These are phyloP conservation scores for Aphaenogaster rudis DNA, from an alignment of 1,140 invertebrate species.

Conservation along the genomic window DNA sequence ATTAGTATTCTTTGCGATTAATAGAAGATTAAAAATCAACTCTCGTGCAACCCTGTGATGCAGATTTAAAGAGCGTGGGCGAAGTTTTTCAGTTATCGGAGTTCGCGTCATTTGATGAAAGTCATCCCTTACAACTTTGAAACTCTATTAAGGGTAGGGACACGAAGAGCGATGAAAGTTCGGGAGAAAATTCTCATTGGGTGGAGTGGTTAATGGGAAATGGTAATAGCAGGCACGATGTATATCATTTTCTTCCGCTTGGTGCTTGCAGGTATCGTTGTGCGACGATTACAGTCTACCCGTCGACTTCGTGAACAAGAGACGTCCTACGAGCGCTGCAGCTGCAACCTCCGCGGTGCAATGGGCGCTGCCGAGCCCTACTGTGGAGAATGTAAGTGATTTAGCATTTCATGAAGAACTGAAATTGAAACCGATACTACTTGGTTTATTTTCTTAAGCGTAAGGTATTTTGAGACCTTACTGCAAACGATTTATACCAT, in stretches of 20 bases:
- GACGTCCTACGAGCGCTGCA: constrained; percentile 88
- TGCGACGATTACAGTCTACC: constrained; percentile 94
- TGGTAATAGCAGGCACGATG: constrained; percentile 32
- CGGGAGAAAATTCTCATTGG: constrained; percentile 33
- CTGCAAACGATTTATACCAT: background rate
- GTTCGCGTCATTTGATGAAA: constrained; percentile 51
- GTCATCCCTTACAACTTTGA: constrained; percentile 41
- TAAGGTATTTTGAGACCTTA: background rate
- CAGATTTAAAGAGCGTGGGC: constrained; percentile 11
- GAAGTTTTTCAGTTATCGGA: constrained; percentile 60
- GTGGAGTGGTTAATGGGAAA: constrained; percentile 31
- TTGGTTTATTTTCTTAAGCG: background rate
- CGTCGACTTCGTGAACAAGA: constrained; percentile 91
- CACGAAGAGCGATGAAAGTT: constrained; percentile 41
- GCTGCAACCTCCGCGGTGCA: constrained; percentile 87
- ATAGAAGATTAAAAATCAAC: constrained; percentile 1
- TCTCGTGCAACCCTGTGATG: background rate
- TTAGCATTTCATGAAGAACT: background rate
- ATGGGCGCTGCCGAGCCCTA: constrained; percentile 89
- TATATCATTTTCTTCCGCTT: constrained; percentile 64
- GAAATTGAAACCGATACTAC: background rate
- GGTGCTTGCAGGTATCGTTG: constrained; percentile 90
- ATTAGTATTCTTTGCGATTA: background rate
- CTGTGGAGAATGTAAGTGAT: constrained; percentile 88
- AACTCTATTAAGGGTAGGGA: constrained; percentile 47